These are phyloP conservation scores for Penaeus japonicus DNA, from an alignment of 1,140 invertebrate genomes.

Conservation along the genomic window DNA sequence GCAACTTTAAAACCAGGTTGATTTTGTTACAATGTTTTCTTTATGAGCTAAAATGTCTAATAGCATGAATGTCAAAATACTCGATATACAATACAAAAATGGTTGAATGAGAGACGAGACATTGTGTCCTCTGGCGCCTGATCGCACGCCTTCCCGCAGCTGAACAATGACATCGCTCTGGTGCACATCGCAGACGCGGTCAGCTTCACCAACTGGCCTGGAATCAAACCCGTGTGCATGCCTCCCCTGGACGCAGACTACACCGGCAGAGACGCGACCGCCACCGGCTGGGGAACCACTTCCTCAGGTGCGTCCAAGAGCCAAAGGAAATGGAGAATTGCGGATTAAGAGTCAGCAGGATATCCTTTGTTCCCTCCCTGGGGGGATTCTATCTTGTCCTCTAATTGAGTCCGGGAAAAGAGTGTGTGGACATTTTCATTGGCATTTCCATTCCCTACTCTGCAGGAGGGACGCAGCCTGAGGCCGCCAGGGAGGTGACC, in stretches of 20 bases:
- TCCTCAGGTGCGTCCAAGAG: background rate
- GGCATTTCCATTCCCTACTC: background rate
- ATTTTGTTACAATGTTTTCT: too few species aligned
- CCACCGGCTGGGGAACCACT: slow-evolving; percentile 77
- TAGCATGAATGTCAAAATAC: too few species aligned
- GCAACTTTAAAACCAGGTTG: too few species aligned
- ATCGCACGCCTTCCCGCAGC: background rate
- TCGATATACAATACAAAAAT: too few species aligned
- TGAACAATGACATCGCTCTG: background rate
- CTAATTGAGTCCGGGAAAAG: too few species aligned
- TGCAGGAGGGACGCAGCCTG: background rate
- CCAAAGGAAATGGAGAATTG: too few species aligned
- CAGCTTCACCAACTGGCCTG: background rate
- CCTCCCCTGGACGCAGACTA: slow-evolving; percentile 16
- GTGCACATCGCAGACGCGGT: background rate
- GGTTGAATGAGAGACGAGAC: too few species aligned
- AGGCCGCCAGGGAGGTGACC: background rate
- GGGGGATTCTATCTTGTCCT: too few species aligned
- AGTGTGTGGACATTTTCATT: too few species aligned
- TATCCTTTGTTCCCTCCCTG: too few species aligned
- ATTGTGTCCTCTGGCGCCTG: background rate
- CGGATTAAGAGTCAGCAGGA: too few species aligned
- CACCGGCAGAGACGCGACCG: slow-evolving; percentile 64
- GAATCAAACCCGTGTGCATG: background rate
- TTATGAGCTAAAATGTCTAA: too few species aligned